Conservation (phyloP, 2,113 vertebrate genomes). For the Coryphaenoides rupestris region DNA sequence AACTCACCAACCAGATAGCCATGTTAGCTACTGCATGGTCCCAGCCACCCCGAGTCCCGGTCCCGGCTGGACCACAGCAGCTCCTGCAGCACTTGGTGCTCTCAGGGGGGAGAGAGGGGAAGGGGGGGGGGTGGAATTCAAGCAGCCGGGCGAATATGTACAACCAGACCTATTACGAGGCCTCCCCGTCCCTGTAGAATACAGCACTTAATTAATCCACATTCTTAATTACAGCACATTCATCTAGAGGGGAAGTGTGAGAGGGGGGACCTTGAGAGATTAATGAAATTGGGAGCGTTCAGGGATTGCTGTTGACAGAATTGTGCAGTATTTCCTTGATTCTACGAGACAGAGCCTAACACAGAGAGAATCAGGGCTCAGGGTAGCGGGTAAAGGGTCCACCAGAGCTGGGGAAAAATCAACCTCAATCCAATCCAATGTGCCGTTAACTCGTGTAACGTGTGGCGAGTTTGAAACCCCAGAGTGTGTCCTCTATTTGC, state of each 20-base stretch:
- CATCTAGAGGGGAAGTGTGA: conserved; percentile 1
- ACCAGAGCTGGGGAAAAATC: conserved; percentile 69
- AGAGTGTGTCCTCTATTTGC: conserved; percentile 65
- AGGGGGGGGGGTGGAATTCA: conserved; percentile 28
- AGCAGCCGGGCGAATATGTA: conserved; percentile 21
- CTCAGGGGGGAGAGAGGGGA: conserved; percentile 35
- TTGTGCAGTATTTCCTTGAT: background rate
- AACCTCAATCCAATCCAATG: conserved; percentile 46
- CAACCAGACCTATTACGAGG: conserved; percentile 26
- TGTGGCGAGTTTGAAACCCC: conserved; percentile 55
- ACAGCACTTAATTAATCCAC: conserved; percentile 24
- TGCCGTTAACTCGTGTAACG: conserved; percentile 61
- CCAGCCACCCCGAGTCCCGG: no score
- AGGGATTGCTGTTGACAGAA: background rate
- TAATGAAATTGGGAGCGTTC: background rate
- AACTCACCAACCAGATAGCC: no score
- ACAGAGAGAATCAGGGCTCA: background rate
- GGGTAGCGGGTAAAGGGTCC: conserved; percentile 6
- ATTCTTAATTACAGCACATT: conserved; percentile 23
- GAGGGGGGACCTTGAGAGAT: conserved; percentile 2
- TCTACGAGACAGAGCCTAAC: no score
- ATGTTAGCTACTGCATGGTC: no score
- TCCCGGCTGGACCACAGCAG: no score
- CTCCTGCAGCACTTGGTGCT: conserved; percentile 36
- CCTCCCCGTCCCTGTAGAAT: conserved; percentile 20